A percentile compares a stretch with the other conserved stretches of the same genome.
phyloP scores from a whole-genome alignment of 2,113 vertebrate species.

The Nycticorax nycticorax region DNA sequence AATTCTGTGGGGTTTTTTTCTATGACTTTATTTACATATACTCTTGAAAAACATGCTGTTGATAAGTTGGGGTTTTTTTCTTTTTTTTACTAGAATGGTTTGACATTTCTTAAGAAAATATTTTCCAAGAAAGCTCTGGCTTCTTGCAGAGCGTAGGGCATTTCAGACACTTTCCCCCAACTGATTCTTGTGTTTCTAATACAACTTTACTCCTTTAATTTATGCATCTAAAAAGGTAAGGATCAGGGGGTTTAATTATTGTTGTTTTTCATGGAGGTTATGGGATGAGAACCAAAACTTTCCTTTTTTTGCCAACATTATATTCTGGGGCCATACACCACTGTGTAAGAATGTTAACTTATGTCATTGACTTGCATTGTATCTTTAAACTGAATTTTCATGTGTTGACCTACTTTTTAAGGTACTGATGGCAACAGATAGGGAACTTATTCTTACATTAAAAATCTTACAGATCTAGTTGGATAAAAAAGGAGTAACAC shows the following conservation, averaged over 20 bases:
- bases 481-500: slow-evolving; percentile 13
- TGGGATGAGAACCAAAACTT: background rate
- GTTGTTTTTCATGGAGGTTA: background rate
- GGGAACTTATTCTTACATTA: background rate
- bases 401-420: background rate
- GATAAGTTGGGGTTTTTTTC: background rate
- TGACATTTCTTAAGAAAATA: background rate
- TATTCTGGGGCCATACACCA: background rate
- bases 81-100: background rate
- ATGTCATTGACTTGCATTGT: background rate
- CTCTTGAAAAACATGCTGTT: background rate
- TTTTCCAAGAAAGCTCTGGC: background rate
- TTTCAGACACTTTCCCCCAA: background rate
- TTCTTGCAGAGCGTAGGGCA: background rate
- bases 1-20: background rate
- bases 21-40: background rate
- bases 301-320: background rate
- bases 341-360: background rate
- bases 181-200: slow-evolving; percentile 5
- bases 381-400: background rate
- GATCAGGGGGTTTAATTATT: background rate
- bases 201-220: background rate
- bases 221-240: background rate
- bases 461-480: slow-evolving; percentile 30
- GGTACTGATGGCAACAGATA: background rate